Evolutionary conservation across 1,140 invertebrate genomes (phyloP), one percentile per base, ranked within the genome.

Genomic region (Drosophila burlai): DNA sequence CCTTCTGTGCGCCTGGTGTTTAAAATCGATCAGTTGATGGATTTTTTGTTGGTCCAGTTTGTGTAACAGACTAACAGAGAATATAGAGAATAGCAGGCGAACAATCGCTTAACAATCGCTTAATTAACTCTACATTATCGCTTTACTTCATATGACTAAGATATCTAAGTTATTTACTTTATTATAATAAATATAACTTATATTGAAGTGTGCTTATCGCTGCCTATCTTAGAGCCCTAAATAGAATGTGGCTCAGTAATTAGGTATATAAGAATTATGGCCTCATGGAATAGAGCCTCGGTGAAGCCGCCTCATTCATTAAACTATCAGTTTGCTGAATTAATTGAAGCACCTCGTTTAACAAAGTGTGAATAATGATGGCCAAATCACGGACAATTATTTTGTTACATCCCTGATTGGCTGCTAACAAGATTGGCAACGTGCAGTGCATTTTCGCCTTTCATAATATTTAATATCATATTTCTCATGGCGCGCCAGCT

Each of bases 401-500:
- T 69, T 62, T 61, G 49, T 78, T 62, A 77, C 75, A 69, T 77
- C 57, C 75, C 55, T 78, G 74, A 78, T 83, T 62, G 60, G 45
- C 80, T 65, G 71, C 83, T 87, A 86, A 86, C 83, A 76, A 80
- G 83, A 68, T 83, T 75, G 68, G 55, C 74, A 50, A 80, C 83
- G 83, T 86, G 83, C 66, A 50, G 29, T 31, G 60, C 29, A 87
- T 86, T 87, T 83, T 57, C 31, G 47, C 34, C 64, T 62, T 78
- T 78, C 75, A 78, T 78, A 78, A 78, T 69, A 89, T 87, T 80
- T 89, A 80, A 87, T 87, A 87, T 87, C 84, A 74, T 66, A 76
- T 87, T 83, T 66, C 80, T 73, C 58, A 83, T 83, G 83, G 67
- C 81, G 64, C 45, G 59, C 42, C 49, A 62, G 73, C 66, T 76